phyloP scores from a whole-genome alignment of 2,113 vertebrate species.

The Oxyruncus cristatus region DNA sequence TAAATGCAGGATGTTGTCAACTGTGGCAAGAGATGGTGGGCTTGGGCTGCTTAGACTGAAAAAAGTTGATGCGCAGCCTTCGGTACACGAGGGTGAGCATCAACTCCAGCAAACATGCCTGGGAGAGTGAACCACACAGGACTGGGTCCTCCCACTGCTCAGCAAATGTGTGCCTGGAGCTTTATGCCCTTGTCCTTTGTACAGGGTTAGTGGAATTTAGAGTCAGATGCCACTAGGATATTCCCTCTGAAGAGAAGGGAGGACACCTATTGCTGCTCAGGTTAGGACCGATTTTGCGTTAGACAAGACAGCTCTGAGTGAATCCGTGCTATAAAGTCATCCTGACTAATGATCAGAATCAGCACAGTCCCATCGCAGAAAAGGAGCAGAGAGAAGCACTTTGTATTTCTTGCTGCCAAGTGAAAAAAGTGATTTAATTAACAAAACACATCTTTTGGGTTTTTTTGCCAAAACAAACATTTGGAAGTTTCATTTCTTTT shows the following conservation, averaged over 20 bases:
- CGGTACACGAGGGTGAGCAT: accelerated
- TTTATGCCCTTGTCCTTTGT: neutral
- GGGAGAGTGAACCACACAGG: accelerated
- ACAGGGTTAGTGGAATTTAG: too few species aligned
- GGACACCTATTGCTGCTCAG: neutral
- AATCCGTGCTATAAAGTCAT: neutral
- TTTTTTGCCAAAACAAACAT: neutral
- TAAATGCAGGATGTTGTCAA: neutral
- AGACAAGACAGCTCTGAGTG: neutral
- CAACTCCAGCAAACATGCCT: neutral
- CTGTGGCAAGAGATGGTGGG: neutral
- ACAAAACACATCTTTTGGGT: neutral
- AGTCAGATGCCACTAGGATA: accelerated
- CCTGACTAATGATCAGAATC: neutral
- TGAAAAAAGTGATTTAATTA: neutral
- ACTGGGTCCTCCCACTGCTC: accelerated
- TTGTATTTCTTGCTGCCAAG: neutral
- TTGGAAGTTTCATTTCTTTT: neutral
- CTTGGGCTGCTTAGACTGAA: accelerated
- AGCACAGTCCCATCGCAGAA: neutral
- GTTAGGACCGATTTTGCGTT: neutral
- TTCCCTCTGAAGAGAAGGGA: neutral
- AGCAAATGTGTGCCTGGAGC: accelerated
- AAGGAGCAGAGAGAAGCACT: neutral
- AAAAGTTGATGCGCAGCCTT: neutral